A percentile compares a stretch with the other conserved stretches of the same genome.
Conservation (phyloP, 92 coral and sea anemone species). For the Epizoanthus rinbou region DNA sequence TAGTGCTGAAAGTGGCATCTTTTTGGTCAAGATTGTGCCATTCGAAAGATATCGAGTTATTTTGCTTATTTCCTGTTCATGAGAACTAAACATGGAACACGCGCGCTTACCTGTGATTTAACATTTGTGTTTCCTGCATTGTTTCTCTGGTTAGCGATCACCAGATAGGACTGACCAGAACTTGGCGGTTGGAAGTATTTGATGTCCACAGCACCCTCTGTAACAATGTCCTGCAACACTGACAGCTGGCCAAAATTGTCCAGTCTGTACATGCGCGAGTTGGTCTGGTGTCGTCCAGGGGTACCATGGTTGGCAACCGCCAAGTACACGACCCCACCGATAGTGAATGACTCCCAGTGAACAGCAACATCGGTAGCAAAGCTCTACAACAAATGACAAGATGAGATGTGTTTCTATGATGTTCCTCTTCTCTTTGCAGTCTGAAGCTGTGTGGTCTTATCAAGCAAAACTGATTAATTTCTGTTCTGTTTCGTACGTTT, state of each 20-base stretch:
- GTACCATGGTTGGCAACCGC: slow-evolving; percentile 92
- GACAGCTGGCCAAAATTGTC: slow-evolving; percentile 58
- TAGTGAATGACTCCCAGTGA: slow-evolving; percentile 72
- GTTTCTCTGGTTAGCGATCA: slow-evolving; percentile 76
- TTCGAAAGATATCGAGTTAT: background rate
- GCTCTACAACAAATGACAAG: slow-evolving; percentile 46
- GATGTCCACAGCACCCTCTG: slow-evolving; percentile 84
- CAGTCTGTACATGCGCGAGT: slow-evolving; percentile 79
- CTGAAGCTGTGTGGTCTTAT: no score
- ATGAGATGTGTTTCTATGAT: no score
- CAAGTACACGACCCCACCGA: slow-evolving; percentile 65
- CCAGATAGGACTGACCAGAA: slow-evolving; percentile 63
- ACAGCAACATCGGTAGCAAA: slow-evolving; percentile 88
- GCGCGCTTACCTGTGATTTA: slow-evolving; percentile 70
- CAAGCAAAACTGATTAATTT: no score
- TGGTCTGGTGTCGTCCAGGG: slow-evolving; percentile 72
- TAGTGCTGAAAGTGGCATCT: no score
- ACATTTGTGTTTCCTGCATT: slow-evolving; percentile 72
- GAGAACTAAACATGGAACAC: background rate
- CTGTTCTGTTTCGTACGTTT: no score
- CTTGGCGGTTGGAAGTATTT: slow-evolving; percentile 75
- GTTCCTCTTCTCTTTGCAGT: no score
- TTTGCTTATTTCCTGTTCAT: no score
- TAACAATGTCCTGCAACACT: slow-evolving; percentile 77
- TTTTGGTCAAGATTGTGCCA: background rate